Conservation (phyloP, 1,140 invertebrate species). For the Homarus americanus region DNA sequence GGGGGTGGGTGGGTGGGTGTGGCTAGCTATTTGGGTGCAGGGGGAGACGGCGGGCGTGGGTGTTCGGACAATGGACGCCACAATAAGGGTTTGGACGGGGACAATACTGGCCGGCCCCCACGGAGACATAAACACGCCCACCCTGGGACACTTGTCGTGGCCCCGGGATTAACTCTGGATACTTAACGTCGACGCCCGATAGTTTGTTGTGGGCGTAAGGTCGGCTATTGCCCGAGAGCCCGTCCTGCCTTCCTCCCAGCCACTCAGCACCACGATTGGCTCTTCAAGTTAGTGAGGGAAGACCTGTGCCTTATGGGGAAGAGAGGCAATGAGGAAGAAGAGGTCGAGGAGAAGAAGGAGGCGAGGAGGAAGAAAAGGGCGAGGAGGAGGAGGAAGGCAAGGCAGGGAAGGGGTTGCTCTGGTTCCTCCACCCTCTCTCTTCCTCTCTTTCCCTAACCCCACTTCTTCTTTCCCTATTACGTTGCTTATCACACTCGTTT, state of each 20-base stretch:
- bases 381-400: no score
- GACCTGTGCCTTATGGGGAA: neutral
- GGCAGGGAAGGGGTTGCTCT: neutral
- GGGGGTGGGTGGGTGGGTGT: no score
- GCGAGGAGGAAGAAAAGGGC: no score
- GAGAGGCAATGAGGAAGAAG: no score
- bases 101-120: conserved; percentile 52
- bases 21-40: no score
- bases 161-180: conserved; percentile 62
- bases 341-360: no score
- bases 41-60: neutral
- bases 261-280: conserved; percentile 25
- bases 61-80: conserved; percentile 26
- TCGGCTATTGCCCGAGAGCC: conserved; percentile 29
- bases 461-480: neutral
- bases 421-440: neutral
- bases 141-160: conserved; percentile 56
- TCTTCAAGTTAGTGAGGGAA: conserved; percentile 17
- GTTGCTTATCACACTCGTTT: neutral
- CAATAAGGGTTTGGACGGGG: conserved; percentile 40
- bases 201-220: conserved; percentile 57
- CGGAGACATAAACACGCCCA: conserved; percentile 54
- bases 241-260: neutral
- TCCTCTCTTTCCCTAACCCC: neutral
- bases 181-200: conserved; percentile 65